phyloP scores from a whole-genome alignment of 1,140 invertebrate genomes.

The Pinna nobilis region DNA sequence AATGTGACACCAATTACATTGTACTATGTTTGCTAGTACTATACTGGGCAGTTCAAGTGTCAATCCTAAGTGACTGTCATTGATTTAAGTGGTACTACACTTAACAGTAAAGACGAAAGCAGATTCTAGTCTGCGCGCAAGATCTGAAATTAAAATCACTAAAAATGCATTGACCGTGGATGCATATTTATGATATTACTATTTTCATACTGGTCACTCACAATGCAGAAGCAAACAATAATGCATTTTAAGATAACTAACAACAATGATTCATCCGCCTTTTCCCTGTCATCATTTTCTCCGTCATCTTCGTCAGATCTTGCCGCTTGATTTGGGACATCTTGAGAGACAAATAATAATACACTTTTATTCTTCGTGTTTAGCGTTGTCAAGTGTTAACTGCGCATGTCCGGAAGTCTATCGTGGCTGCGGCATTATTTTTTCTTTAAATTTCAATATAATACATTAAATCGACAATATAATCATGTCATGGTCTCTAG shows the following conservation, averaged over 20 bases:
- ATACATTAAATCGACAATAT: background rate
- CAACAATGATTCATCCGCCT: slow-evolving; percentile 25
- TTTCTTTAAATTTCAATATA: background rate
- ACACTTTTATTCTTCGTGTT: slow-evolving; percentile 6
- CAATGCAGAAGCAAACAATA: background rate
- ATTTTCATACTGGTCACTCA: background rate
- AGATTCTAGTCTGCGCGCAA: background rate
- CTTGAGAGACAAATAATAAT: background rate
- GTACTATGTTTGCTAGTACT: too few relatives aligned
- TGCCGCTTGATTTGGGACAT: slow-evolving; percentile 29
- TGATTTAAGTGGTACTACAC: too few relatives aligned
- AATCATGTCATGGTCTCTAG: too few relatives aligned
- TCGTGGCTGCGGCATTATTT: slow-evolving; percentile 2
- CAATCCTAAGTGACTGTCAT: too few relatives aligned
- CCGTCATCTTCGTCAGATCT: slow-evolving; percentile 39
- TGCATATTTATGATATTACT: background rate
- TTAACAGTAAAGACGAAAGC: too few relatives aligned
- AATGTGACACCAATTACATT: too few relatives aligned
- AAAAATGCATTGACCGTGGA: background rate
- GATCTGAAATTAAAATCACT: background rate
- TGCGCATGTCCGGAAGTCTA: slow-evolving; percentile 42
- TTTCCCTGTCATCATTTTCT: slow-evolving; percentile 41
- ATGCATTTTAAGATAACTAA: background rate
- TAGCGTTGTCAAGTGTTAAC: slow-evolving; percentile 47
- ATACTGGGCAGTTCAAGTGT: too few relatives aligned